Evolutionary conservation across 2,113 vertebrate genomes (phyloP), one percentile per base, ranked within the genome.

Genomic region (Grallaria varia): DNA sequence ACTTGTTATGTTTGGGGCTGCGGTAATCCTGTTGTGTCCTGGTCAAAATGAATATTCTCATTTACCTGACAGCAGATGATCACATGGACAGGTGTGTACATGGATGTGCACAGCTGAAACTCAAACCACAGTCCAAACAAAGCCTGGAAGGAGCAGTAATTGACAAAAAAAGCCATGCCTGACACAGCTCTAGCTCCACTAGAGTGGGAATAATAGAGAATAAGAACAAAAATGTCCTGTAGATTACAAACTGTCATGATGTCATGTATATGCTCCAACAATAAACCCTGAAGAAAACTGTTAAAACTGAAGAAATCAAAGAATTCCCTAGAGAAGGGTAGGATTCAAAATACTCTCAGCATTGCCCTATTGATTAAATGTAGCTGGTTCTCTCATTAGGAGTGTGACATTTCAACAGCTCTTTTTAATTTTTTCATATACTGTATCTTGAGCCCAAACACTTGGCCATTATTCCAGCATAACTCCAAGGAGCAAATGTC

Each of bases 81-180:
- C 4, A 33, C 0, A 1, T 33, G 55, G 35, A 33, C n/a, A n/a
- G n/a, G n/a, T n/a, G n/a, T n/a, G n/a, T n/a, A n/a, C 17, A 37
- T 3, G 2, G 52, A 6, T 67, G 5, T 17, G 12, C 31, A 56
- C 4, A 66, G 1, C 24, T 52, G 56, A 44, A 92, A 8, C 14
- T 10, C 49, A 56, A 67, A 55, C 14, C 27, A 42, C 27, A 44
- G 35, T 25, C 27, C 63, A 73, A 62, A 39, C 1, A 31, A 80
- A 74, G 17, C 9, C 31, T 58, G 55, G 19, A 84, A 89, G 22
- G n/a, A 64, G 9, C 17, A 72, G 47, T 62, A 52, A 66, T 25
- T 9, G 50, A 44, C 22, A 56, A 67, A 67, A 67, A 52, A 4
- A 64, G 24, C 8, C 8, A 6, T 8, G 23, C 22, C 40, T 66